Base-by-base conservation (phyloP, 2,888 invertebrate genomes). In the Ormyrus pomaceus region DNA sequence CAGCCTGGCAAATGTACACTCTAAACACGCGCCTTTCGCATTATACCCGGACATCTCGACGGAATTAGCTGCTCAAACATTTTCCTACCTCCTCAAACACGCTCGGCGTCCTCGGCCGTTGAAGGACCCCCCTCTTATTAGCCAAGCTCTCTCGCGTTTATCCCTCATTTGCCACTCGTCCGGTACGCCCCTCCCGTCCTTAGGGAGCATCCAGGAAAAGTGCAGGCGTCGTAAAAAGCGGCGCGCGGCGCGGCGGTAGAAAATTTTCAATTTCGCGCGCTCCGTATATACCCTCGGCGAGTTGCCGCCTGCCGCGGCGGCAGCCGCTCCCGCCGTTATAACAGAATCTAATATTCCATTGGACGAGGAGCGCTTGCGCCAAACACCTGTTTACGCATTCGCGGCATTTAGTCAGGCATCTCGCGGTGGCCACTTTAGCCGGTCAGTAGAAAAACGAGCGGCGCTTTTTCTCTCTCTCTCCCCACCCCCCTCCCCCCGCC, bases 351-450 rank as follows among this genome's bases (percentile, higher is more conserved):
- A 74, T 70, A 72, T 72, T 61, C 61, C 72, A 50, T 46, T 66
- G n/a, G 53, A 53, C 19, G 46, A 64, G 13, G 10, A 8, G 64
- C 68, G 55, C 66, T 51, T 58, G 4, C 79, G 73, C 58, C 64
- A 62, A 79, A 74, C 79, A 79, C 79, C 74, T 79, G 74, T 74
- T 79, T 79, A 74, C 79, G 74, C 79, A 58, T 70, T 51, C 64
- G 46, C 69, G 76, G 55, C 66, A 53, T 70, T 74, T 79, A 73
- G 62, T 10, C 69, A 69, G 53, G 73, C 58, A 79, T 74, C 62
- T 58, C 10, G 34, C 34, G 45, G 46, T n/a, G 59, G 56, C 13
- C 19, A 48, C 73, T 56, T 65, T 73, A 50, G 34, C 34, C 34
- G 34, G 34, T 34, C 34, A 34, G 34, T 34, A 0, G 34, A 34